Percentiles rank a stretch among this genome's conserved stretches.
phyloP scores from a whole-genome alignment of 2,888 invertebrate species.

The Caenorhabditis plicata region DNA sequence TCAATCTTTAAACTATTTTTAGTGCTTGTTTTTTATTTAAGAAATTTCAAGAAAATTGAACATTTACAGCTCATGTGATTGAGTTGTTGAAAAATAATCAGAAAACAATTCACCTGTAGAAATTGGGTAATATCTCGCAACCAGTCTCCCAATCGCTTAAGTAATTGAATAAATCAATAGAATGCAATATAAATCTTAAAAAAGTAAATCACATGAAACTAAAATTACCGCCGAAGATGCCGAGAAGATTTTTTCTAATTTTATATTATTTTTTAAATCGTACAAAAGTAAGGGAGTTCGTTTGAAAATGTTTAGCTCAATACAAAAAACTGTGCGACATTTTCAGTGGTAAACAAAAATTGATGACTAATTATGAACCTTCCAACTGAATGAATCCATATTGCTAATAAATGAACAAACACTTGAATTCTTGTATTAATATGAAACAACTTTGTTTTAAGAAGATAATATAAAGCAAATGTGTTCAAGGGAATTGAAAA shows the following conservation, averaged over 20 bases:
- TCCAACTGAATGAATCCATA: slow-evolving; percentile 14
- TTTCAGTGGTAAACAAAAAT: too few relatives aligned
- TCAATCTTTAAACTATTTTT: too few relatives aligned
- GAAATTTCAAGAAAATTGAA: too few relatives aligned
- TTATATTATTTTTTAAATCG: neutral
- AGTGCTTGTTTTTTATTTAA: too few relatives aligned
- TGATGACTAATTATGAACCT: too few relatives aligned
- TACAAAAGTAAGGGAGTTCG: neutral
- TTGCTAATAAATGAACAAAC: slow-evolving; percentile 5
- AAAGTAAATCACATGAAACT: neutral
- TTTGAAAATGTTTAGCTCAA: too few relatives aligned
- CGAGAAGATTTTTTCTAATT: neutral
- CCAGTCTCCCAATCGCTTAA: slow-evolving; percentile 1
- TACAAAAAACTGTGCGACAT: too few relatives aligned
- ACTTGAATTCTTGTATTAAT: slow-evolving; percentile 14
- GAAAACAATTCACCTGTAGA: slow-evolving; percentile 16
- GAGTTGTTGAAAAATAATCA: too few relatives aligned
- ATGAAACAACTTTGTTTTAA: slow-evolving; percentile 2
- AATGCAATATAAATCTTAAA: slow-evolving; percentile 11
- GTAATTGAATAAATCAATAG: slow-evolving; percentile 15
- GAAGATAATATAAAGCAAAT: neutral
- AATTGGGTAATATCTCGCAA: slow-evolving; percentile 13
- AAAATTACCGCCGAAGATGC: neutral
- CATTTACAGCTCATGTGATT: too few relatives aligned
- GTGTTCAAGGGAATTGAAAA: neutral